Evolutionary conservation across 2,888 invertebrate species (phyloP).

Genomic region (Eupsilia transversa): DNA sequence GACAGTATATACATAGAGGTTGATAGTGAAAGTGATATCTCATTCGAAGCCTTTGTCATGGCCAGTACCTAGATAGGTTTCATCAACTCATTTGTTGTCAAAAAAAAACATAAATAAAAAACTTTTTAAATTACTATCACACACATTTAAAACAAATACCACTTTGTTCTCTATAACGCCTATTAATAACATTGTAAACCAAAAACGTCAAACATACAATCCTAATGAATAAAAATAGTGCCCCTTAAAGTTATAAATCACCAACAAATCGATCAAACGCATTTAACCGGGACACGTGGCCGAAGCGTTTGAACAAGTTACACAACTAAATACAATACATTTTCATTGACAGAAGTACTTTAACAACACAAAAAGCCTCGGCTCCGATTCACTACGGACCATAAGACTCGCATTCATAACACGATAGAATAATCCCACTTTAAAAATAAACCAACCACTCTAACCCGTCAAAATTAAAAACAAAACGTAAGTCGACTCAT

Average conservation of each 20-base stretch:
- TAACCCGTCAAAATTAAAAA: conserved; percentile 83
- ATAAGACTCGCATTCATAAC: conserved; percentile 82
- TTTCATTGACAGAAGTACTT: conserved; percentile 80
- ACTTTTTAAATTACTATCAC: background rate
- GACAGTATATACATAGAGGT: background rate
- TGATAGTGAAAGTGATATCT: conserved; percentile 29
- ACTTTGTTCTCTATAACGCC: background rate
- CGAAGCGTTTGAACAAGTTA: conserved; percentile 50
- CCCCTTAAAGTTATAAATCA: conserved; percentile 60
- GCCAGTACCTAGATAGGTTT: background rate
- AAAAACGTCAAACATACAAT: conserved; percentile 35
- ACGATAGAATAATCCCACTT: conserved; percentile 84
- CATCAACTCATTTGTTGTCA: background rate
- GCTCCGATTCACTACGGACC: conserved; percentile 80
- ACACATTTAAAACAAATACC: background rate
- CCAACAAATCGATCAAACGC: conserved; percentile 61
- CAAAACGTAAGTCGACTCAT: conserved; percentile 82
- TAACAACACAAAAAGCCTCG: conserved; percentile 79
- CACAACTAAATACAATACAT: conserved; percentile 69
- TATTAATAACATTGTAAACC: background rate
- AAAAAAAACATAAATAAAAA: background rate
- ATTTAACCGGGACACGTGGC: conserved; percentile 63
- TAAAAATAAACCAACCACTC: conserved; percentile 78
- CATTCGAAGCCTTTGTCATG: conserved; percentile 4
- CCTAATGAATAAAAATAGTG: conserved; percentile 56